Conservation (phyloP, 1,140 invertebrate genomes). For the Orius laevigatus region DNA sequence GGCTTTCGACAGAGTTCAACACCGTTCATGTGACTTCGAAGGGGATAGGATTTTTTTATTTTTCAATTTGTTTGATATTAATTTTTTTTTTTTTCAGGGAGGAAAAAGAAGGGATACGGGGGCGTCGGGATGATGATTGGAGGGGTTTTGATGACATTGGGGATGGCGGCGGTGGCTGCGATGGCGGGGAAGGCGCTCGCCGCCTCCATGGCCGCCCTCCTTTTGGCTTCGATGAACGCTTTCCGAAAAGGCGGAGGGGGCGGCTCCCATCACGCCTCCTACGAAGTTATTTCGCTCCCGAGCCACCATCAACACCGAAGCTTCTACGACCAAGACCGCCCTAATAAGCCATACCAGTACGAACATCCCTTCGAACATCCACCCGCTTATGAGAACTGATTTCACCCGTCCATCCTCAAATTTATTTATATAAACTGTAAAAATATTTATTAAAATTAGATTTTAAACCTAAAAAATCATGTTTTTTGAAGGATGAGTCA, state of each 20-base stretch:
- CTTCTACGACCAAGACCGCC: background rate
- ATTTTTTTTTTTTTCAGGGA: constrained; percentile 15
- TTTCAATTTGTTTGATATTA: background rate
- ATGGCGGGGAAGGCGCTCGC: constrained; percentile 67
- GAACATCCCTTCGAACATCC: background rate
- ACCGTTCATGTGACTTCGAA: no score
- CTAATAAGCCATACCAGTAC: constrained; percentile 3
- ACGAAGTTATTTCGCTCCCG: constrained; percentile 9
- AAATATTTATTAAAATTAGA: no score
- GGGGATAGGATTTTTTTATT: no score
- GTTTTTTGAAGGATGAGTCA: no score
- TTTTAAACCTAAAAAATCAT: no score
- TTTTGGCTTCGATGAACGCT: constrained; percentile 56
- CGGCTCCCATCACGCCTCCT: constrained; percentile 6
- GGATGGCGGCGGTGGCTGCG: constrained; percentile 51
- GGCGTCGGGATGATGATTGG: constrained; percentile 33
- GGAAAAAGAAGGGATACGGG: constrained; percentile 21
- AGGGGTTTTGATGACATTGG: constrained; percentile 50
- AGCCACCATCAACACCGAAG: background rate
- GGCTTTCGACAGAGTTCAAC: no score
- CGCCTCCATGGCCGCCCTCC: constrained; percentile 59
- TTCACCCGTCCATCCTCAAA: no score
- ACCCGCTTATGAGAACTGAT: no score
- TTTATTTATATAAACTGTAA: no score
- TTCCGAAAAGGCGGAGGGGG: constrained; percentile 32